These are phyloP conservation scores for Drosophila antonietae DNA, from an alignment of 2,888 invertebrate genomes.

Conservation along the genomic window DNA sequence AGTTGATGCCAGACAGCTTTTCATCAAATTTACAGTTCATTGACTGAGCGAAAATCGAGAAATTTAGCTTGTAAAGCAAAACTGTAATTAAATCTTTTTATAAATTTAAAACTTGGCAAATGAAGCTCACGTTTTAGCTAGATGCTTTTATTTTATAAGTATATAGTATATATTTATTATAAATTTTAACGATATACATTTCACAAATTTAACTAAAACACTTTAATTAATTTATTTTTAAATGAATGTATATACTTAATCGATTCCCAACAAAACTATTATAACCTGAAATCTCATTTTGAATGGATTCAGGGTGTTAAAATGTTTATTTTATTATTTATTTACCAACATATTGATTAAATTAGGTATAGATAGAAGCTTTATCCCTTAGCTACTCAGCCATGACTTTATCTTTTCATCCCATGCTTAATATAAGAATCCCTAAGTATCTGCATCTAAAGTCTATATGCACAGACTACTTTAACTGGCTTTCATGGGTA, in stretches of 20 bases:
- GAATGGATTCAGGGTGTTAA: neutral
- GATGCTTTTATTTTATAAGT: neutral
- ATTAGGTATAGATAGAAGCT: neutral
- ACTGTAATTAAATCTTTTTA: conserved; percentile 14
- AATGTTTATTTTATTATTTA: neutral
- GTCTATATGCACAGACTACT: conserved; percentile 31
- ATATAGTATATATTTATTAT: neutral
- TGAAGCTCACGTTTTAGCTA: neutral
- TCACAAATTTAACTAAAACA: no score
- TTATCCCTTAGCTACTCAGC: neutral
- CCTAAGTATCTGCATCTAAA: conserved; percentile 21
- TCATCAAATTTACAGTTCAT: conserved; percentile 12
- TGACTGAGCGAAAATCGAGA: neutral
- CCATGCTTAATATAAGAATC: conserved; percentile 1
- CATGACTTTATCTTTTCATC: conserved; percentile 1
- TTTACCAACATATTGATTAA: neutral
- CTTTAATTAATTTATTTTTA: no score
- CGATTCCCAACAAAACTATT: no score
- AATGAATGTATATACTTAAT: no score
- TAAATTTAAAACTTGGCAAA: neutral
- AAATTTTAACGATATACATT: no score
- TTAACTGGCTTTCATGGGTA: conserved; percentile 6
- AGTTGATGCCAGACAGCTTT: conserved; percentile 2
- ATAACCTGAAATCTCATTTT: no score
- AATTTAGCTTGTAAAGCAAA: conserved; percentile 2